Percentiles rank a stretch among this genome's conserved stretches.
phyloP scores from a whole-genome alignment of 1,140 invertebrate genomes.

The Dysdera silvatica region DNA sequence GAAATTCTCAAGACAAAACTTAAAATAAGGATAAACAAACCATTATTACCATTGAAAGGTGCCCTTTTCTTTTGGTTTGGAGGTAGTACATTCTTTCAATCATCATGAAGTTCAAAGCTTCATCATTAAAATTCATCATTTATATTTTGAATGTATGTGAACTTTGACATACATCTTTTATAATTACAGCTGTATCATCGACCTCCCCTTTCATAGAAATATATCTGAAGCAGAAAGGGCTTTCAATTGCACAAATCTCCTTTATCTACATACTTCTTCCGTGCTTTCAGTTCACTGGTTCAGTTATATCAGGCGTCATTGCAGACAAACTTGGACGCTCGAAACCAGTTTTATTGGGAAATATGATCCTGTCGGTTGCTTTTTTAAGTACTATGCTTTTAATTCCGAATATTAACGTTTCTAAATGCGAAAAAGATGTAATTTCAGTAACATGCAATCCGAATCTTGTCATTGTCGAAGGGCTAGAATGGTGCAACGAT shows the following conservation, averaged over 20 bases:
- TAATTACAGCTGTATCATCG: slow-evolving; percentile 6
- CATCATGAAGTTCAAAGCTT: too few relatives aligned
- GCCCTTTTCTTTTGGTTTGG: too few relatives aligned
- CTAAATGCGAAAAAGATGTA: neutral
- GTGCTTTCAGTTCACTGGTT: neutral
- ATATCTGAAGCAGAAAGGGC: neutral
- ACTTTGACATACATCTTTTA: too few relatives aligned
- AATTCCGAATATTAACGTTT: neutral
- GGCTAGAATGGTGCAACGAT: too few relatives aligned
- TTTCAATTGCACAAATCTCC: neutral
- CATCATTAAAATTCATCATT: too few relatives aligned
- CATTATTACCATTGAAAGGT: too few relatives aligned
- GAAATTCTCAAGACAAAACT: too few relatives aligned
- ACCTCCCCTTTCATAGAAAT: neutral
- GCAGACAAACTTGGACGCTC: slow-evolving; percentile 5
- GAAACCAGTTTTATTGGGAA: slow-evolving; percentile 3
- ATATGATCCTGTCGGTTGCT: neutral
- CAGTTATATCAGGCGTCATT: neutral
- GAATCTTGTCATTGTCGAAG: too few relatives aligned
- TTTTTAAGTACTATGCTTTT: neutral
- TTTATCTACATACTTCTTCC: neutral
- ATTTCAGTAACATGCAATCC: slow-evolving; percentile 15
- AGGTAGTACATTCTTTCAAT: too few relatives aligned
- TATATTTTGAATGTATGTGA: too few relatives aligned
- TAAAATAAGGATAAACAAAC: too few relatives aligned